phyloP scores from a whole-genome alignment of 2,888 invertebrate species.

The Cabera pusaria region DNA sequence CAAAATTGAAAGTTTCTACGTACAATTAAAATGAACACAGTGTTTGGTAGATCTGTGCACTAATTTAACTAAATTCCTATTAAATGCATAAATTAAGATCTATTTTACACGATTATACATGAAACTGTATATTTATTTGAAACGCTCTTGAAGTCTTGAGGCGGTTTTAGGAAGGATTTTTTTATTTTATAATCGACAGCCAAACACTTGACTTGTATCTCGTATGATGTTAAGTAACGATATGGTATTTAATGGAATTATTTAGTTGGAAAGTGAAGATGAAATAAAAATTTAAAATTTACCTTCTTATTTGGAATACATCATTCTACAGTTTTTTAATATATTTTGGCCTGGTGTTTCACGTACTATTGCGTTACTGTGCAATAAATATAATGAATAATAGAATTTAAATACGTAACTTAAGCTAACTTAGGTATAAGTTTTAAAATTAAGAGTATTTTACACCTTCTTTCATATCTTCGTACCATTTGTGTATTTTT shows the following conservation, averaged over 20 bases:
- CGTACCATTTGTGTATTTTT: conserved; percentile 38
- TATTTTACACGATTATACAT: conserved; percentile 27
- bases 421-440: conserved; percentile 1
- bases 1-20: conserved; percentile 7
- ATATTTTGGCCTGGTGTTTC: too few relatives aligned
- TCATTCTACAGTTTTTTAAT: too few relatives aligned
- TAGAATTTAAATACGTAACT: background rate
- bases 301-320: too few relatives aligned
- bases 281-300: too few relatives aligned
- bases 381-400: background rate
- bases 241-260: too few relatives aligned
- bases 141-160: too few relatives aligned
- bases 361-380: too few relatives aligned
- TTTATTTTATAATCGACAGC: too few relatives aligned
- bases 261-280: too few relatives aligned
- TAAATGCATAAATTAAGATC: conserved; percentile 56
- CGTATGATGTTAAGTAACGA: too few relatives aligned
- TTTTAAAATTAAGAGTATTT: conserved; percentile 8
- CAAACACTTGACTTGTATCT: too few relatives aligned
- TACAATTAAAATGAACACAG: conserved; percentile 56
- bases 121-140: conserved; percentile 7
- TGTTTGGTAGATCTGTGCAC: conserved; percentile 62
- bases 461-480: conserved; percentile 29
- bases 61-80: conserved; percentile 41
- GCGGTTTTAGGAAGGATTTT: too few relatives aligned